A percentile compares a stretch with the other conserved stretches of the same genome.
phyloP scores from a whole-genome alignment of 2,113 vertebrate species.

The Ariopsis seemanni region DNA sequence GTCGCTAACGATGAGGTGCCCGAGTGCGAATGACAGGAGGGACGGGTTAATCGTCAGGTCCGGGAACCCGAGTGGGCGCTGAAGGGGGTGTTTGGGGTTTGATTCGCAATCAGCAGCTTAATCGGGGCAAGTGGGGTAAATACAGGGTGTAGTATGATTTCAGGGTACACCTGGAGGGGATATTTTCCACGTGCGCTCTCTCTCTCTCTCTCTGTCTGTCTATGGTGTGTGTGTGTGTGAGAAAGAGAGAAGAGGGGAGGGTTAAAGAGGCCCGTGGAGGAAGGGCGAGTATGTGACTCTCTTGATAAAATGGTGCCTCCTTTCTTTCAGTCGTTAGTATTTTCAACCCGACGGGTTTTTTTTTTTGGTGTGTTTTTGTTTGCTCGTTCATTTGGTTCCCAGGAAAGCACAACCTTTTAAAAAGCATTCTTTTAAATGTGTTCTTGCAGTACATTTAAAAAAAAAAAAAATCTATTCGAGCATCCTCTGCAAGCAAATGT shows the following conservation, averaged over 20 bases:
- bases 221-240: not conserved
- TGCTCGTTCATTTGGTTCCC: not conserved
- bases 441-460: not conserved
- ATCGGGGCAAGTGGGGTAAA: conserved; percentile 76
- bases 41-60: conserved; percentile 27
- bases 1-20: conserved; percentile 13
- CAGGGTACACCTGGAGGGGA: conserved; percentile 71
- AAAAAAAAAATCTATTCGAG: not conserved
- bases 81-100: conserved; percentile 58
- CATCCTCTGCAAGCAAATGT: not conserved
- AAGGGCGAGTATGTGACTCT: not conserved
- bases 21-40: conserved; percentile 15
- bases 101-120: conserved; percentile 75
- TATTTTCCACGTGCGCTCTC: conserved; percentile 59
- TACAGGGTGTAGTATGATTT: conserved; percentile 70
- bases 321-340: not conserved
- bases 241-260: not conserved
- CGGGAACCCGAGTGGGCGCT: not conserved
- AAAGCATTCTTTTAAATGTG: not conserved
- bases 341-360: not conserved
- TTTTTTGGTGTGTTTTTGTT: not conserved
- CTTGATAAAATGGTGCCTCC: conserved; percentile 14
- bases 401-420: not conserved
- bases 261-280: not conserved
- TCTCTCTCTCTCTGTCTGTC: not conserved